A percentile compares a stretch with the other conserved stretches of the same genome.
Evolutionary conservation across 2,113 vertebrate genomes (phyloP).

Genomic region (Nothocercus nigrocapillus): DNA sequence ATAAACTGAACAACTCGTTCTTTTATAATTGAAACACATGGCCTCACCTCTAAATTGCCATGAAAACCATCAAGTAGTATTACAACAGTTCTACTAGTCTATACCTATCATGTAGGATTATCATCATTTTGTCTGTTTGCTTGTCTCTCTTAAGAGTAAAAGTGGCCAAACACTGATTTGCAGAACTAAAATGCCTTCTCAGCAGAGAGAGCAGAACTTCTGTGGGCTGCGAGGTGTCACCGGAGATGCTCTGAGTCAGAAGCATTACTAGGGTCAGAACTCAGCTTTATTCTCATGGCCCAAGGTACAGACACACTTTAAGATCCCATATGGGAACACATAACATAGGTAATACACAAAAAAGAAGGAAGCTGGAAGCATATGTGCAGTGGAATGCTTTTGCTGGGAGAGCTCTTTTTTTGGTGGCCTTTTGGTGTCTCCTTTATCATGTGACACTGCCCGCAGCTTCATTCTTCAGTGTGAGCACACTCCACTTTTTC

Average conservation of each 20-base stretch:
- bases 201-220: slow-evolving; percentile 10
- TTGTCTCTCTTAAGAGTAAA: slow-evolving; percentile 16
- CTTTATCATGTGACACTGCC: neutral
- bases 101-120: slow-evolving; percentile 35
- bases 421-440: neutral
- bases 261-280: neutral
- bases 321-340: neutral
- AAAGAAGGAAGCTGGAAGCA: neutral
- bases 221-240: neutral
- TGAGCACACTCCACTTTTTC: neutral
- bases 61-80: slow-evolving; percentile 44
- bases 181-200: neutral
- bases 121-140: slow-evolving; percentile 33
- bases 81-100: slow-evolving; percentile 50
- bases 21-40: slow-evolving; percentile 48
- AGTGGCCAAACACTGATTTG: neutral
- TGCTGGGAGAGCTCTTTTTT: neutral
- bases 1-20: slow-evolving; percentile 17
- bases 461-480: neutral
- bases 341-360: neutral
- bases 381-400: neutral
- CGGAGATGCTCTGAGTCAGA: neutral
- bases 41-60: slow-evolving; percentile 43
- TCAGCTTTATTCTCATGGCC: neutral
- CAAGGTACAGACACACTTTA: neutral